Evolutionary conservation across 2,797 vertebrate genomes (phyloP).

Genomic region (Cyclura pinguis): DNA sequence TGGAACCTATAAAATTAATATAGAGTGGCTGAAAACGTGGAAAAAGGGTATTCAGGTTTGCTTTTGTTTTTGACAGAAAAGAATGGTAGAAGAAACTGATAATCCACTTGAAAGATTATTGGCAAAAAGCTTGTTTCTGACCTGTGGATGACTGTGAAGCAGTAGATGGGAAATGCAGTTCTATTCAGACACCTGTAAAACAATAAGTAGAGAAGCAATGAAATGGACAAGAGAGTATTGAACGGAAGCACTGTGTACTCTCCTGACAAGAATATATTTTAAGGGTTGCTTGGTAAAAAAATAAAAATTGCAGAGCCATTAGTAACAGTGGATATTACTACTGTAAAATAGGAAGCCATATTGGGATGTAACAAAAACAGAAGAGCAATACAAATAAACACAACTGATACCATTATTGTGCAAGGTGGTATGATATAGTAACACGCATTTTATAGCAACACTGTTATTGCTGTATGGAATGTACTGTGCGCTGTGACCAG

Average conservation of each 20-base stretch:
- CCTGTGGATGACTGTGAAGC: not conserved
- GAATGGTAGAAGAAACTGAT: not conserved
- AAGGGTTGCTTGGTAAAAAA: not conserved
- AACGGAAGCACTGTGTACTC: not conserved
- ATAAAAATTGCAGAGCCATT: not conserved
- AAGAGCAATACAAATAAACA: constrained; percentile 17
- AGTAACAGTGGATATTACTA: not conserved
- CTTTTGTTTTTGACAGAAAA: not conserved
- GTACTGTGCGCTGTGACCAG: not conserved
- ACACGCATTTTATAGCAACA: not conserved
- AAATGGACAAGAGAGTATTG: not conserved
- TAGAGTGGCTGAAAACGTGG: not conserved
- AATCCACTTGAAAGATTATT: not conserved
- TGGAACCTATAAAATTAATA: not conserved
- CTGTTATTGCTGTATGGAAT: not conserved
- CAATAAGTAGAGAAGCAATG: not conserved
- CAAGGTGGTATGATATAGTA: not conserved
- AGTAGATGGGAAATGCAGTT: not conserved
- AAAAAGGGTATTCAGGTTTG: not conserved
- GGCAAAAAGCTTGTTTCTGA: not conserved
- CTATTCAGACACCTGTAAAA: not conserved
- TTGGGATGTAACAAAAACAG: constrained; percentile 14
- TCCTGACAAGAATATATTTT: not conserved
- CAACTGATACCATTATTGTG: constrained; percentile 7
- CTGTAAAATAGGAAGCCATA: not conserved